phyloP scores from a whole-genome alignment of 2,797 vertebrate species.

The Eulemur rubriventer region DNA sequence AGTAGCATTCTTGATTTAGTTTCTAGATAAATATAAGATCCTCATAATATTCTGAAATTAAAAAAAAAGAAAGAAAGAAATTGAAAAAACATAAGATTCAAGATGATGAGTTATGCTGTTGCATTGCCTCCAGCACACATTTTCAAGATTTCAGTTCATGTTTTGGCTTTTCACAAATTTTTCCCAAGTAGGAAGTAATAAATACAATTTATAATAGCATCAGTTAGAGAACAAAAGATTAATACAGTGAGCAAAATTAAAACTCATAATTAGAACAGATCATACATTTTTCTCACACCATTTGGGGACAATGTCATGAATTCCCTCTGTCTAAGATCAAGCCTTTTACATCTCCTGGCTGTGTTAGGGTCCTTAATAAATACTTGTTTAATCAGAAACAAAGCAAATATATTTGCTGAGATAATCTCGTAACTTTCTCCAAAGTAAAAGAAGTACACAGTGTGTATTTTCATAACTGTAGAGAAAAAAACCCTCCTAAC shows the following conservation, averaged over 20 bases:
- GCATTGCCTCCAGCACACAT: background rate
- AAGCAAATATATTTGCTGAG: background rate
- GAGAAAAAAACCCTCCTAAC: background rate
- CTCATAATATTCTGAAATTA: too few relatives aligned
- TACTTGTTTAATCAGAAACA: background rate
- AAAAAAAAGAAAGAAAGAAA: too few relatives aligned
- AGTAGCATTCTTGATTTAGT: background rate
- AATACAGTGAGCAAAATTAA: constrained; percentile 30
- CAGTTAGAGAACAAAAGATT: background rate
- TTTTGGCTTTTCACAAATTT: background rate
- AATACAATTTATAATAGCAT: background rate
- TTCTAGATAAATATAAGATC: background rate
- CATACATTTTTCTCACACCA: background rate
- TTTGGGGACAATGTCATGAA: background rate
- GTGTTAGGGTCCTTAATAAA: background rate
- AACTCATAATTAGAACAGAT: background rate
- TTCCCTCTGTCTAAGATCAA: background rate
- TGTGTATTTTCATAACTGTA: background rate
- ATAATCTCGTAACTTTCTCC: background rate
- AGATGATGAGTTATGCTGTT: background rate
- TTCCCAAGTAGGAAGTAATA: background rate
- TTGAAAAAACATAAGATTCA: background rate
- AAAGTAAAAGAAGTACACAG: background rate
- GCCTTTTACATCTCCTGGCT: background rate
- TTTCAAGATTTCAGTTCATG: constrained; percentile 27